Evolutionary conservation across 2,113 vertebrate genomes (phyloP), one percentile per base, ranked within the genome.

Genomic region (Sturnus vulgaris): DNA sequence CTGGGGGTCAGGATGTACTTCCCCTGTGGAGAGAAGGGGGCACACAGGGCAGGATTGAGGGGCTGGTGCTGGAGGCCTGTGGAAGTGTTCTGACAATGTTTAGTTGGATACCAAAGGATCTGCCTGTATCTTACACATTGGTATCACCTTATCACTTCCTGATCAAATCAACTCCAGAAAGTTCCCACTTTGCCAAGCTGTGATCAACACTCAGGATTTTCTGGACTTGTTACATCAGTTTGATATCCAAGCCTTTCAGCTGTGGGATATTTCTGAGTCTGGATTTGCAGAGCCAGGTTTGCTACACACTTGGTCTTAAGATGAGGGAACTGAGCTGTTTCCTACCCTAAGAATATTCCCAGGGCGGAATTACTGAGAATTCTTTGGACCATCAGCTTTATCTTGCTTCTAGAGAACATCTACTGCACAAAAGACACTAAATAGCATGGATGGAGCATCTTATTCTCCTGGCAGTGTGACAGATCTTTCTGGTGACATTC

Each of bases 1-100:
- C 98, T 98, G 1, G 99, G 99, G 0, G 98, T 99, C 97, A 99
- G 95, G 94, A 99, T 99, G 88, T 98, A 99, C 91, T 99, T 99
- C 55, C 99, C 99, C 99, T 99, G 95, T 8, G 27, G 24, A 5
- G 19, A 27, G 10, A 60, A 8, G 0, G 20, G 35, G 49, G 70
- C 39, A 63, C 65, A 46, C 50, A 24, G 50, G 28, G 81, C 73
- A 73, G 73, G 40, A 31, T 68, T 30, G 56, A 24, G 56, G 39
- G 47, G 47, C 64, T 50, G n/a, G 1, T 25, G 71, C 3, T 8
- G 12, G 21, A 17, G 10, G 10, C 14, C 12, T 18, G 9, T 7
- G 61, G 7, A 15, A 44, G 5, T 20, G 46, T 1, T 60, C 55
- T 60, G 65, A 19, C 19, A 0, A 23, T 6, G 12, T 5, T 30